phyloP scores from a whole-genome alignment of 1,140 invertebrate genomes.

The Halyomorpha halys region DNA sequence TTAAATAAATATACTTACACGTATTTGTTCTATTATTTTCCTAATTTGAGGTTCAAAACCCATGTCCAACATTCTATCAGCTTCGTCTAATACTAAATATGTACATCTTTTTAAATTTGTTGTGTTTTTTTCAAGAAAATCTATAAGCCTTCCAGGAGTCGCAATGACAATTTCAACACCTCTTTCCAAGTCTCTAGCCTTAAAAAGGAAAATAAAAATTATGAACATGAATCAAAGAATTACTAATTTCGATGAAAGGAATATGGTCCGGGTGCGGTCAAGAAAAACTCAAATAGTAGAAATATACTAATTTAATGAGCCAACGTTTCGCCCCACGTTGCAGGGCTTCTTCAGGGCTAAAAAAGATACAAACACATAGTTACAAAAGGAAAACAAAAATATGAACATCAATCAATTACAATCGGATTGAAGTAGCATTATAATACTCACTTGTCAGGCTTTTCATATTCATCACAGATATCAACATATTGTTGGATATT shows the following conservation, averaged over 20 bases:
- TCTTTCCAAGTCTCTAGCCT: conserved; percentile 74
- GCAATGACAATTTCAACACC: conserved; percentile 78
- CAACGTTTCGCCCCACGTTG: no score
- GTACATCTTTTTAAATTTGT: conserved; percentile 79
- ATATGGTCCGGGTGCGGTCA: no score
- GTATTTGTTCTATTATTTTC: conserved; percentile 93
- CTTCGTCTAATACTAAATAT: conserved; percentile 95
- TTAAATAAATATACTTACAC: conserved; percentile 44
- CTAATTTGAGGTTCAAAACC: conserved; percentile 98
- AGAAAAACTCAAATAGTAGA: no score
- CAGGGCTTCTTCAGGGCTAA: no score
- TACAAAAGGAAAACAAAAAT: no score
- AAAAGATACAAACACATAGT: no score
- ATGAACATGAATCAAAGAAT: neutral
- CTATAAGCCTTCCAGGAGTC: conserved; percentile 81
- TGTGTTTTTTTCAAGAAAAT: conserved; percentile 76
- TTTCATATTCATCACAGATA: conserved; percentile 85
- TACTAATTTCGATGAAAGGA: neutral
- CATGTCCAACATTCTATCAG: conserved; percentile 84
- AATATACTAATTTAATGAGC: no score
- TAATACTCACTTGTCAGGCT: conserved; percentile 67
- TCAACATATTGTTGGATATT: conserved; percentile 97
- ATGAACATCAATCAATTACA: no score
- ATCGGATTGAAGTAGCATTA: no score
- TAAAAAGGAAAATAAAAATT: neutral